Conservation (phyloP, 2,888 invertebrate species). For the Mechanitis mazaeus region DNA sequence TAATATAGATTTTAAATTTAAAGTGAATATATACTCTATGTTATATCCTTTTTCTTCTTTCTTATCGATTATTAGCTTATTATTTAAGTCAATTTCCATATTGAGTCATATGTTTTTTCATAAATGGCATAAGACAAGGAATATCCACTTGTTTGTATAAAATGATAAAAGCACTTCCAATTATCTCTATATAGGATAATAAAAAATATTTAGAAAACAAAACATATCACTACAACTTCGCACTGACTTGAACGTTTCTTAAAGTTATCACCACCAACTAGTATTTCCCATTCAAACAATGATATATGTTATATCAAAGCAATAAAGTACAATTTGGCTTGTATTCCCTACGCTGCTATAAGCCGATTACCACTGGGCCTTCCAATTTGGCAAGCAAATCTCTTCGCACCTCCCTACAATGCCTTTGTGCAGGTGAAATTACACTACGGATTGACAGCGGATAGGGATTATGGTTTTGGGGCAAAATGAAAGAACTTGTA, state of each 20-base stretch:
- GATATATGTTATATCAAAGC: constrained; percentile 14
- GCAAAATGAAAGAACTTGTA: constrained; percentile 18
- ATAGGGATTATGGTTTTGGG: constrained; percentile 18
- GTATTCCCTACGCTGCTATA: constrained; percentile 36
- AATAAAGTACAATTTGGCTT: constrained; percentile 31
- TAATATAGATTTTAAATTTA: too few species aligned
- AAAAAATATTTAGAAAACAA: background rate
- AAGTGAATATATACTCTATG: too few species aligned
- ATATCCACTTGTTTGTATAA: too few species aligned
- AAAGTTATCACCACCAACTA: constrained; percentile 5
- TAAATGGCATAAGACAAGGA: too few species aligned
- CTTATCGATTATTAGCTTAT: too few species aligned
- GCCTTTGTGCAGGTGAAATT: constrained; percentile 49
- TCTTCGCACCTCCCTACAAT: constrained; percentile 47
- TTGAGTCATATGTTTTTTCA: too few species aligned
- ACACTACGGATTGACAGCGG: constrained; percentile 39
- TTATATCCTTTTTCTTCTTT: too few species aligned
- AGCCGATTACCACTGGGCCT: constrained; percentile 55
- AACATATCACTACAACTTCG: background rate
- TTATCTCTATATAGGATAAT: too few species aligned
- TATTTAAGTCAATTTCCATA: too few species aligned
- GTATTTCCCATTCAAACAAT: constrained; percentile 3
- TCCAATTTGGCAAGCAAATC: constrained; percentile 62
- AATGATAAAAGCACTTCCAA: too few species aligned
- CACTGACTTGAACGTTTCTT: constrained; percentile 1